phyloP scores from a whole-genome alignment of 2,888 invertebrate species.

The Neoitamus cyanurus region DNA sequence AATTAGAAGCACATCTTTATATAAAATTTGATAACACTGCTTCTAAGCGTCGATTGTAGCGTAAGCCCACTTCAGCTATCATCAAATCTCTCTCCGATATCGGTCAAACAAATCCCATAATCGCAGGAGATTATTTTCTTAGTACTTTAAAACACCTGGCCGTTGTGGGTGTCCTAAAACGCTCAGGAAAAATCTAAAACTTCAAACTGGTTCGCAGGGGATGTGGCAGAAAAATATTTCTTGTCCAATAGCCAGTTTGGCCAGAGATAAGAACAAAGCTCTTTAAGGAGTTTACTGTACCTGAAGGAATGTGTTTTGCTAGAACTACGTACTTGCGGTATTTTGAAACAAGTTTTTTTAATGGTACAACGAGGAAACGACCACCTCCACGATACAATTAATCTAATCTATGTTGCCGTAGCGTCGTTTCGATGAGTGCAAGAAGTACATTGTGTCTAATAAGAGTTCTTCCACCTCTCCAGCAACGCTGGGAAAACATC shows the following conservation, averaged over 20 bases:
- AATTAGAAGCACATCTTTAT: neutral
- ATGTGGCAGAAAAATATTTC: neutral
- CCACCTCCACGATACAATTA: neutral
- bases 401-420: neutral
- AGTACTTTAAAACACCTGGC: neutral
- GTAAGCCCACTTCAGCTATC: neutral
- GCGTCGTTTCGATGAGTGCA: neutral
- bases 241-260: neutral
- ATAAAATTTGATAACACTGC: neutral
- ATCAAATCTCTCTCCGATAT: neutral
- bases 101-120: neutral
- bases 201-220: no score
- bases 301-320: neutral
- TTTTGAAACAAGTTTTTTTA: neutral
- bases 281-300: neutral
- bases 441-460: neutral
- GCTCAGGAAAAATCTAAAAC: neutral
- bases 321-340: neutral
- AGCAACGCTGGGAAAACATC: neutral
- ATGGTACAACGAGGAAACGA: neutral
- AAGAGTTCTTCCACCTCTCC: neutral
- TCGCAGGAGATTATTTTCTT: neutral
- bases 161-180: neutral
- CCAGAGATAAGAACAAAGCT: neutral
- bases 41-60: no score